Evolutionary conservation across 2,113 vertebrate genomes (phyloP).

Genomic region (Myotis yumanensis): DNA sequence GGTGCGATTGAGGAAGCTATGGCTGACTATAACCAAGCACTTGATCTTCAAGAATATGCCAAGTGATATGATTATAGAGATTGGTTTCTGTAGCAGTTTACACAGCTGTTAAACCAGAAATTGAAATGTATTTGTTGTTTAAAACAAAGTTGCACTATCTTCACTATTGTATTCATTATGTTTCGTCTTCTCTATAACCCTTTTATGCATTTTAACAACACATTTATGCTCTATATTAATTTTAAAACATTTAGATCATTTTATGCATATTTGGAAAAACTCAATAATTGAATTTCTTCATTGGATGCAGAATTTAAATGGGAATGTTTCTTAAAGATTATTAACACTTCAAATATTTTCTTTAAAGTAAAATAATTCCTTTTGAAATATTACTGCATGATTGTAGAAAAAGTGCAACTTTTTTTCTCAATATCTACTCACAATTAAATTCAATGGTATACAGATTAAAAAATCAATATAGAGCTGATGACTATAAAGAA

Average conservation of each 20-base stretch:
- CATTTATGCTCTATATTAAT: background rate
- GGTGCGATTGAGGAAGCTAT: constrained; percentile 83
- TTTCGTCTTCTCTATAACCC: background rate
- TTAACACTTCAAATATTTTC: constrained; percentile 19
- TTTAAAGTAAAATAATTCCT: constrained; percentile 36
- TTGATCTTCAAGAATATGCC: constrained; percentile 81
- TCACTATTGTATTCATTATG: constrained; percentile 9
- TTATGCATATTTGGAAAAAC: constrained; percentile 20
- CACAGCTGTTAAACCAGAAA: constrained; percentile 36
- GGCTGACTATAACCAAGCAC: constrained; percentile 84
- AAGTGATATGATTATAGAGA: constrained; percentile 17
- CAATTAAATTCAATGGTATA: background rate
- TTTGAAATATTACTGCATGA: constrained; percentile 24
- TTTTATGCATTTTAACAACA: constrained; percentile 30
- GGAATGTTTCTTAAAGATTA: constrained; percentile 11
- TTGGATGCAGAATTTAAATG: background rate
- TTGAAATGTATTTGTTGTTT: constrained; percentile 3
- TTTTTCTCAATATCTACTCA: constrained; percentile 8
- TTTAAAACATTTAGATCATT: constrained; percentile 21
- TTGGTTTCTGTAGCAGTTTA: background rate
- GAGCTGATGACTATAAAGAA: background rate
- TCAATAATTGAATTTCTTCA: constrained; percentile 50
- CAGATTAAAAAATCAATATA: constrained; percentile 32
- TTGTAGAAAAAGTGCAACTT: constrained; percentile 16
- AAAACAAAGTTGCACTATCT: constrained; percentile 38